Evolutionary conservation across 2,888 invertebrate species (phyloP).

Genomic region (Platycheirus rosarum): DNA sequence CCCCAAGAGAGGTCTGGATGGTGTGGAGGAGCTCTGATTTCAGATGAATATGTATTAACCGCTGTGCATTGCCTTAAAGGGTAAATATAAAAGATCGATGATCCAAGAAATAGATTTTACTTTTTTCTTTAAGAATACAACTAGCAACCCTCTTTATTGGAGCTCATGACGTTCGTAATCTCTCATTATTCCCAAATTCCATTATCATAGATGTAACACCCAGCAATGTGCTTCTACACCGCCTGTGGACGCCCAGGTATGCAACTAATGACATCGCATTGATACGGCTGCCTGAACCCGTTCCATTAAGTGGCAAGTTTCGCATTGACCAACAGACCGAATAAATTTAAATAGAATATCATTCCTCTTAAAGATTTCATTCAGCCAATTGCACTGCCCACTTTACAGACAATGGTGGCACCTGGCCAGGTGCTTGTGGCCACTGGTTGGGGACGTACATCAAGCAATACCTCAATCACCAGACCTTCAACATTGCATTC

Average conservation of each 20-base stretch:
- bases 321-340: background rate
- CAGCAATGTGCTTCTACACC: conserved; percentile 55
- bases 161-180: conserved; percentile 55
- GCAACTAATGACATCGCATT: conserved; percentile 83
- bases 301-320: conserved; percentile 80
- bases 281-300: conserved; percentile 80
- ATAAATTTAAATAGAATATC: conserved; percentile 8
- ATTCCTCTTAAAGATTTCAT: conserved; percentile 31
- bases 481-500: conserved; percentile 63
- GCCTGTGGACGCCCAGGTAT: conserved; percentile 62
- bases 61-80: conserved; percentile 81
- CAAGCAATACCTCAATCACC: conserved; percentile 50
- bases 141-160: conserved; percentile 63
- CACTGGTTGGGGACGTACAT: conserved; percentile 72
- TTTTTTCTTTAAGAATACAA: conserved; percentile 26
- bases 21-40: conserved; percentile 81
- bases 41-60: conserved; percentile 78
- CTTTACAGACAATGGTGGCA: conserved; percentile 8
- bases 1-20: conserved; percentile 72
- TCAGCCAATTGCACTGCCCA: conserved; percentile 45
- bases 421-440: conserved; percentile 50
- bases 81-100: conserved; percentile 71
- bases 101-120: background rate
- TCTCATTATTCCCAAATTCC: conserved; percentile 15
- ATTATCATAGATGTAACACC: conserved; percentile 41